phyloP scores from a whole-genome alignment of 2,113 vertebrate genomes.

The Apodemus speciosus region DNA sequence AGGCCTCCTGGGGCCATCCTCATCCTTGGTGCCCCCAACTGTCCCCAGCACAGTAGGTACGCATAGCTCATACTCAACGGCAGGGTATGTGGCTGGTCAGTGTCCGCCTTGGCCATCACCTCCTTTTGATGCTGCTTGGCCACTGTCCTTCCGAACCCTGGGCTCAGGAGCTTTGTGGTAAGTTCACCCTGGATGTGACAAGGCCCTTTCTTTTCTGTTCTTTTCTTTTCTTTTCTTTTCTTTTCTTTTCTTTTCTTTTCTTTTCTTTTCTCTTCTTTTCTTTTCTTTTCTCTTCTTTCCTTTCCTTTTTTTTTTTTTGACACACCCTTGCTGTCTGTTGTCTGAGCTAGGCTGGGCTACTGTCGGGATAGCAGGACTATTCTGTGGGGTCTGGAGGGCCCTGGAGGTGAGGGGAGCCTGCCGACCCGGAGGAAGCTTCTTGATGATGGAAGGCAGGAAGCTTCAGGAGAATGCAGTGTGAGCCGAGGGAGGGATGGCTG shows the following conservation, averaged over 20 bases:
- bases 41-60: conserved; percentile 95
- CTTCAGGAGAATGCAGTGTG: conserved; percentile 83
- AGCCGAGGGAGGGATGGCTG: too few species aligned
- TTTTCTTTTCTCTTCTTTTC: conserved; percentile 59
- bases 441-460: conserved; percentile 76
- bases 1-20: conserved; percentile 92
- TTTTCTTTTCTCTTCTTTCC: conserved; percentile 60
- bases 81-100: background rate
- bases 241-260: background rate
- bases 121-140: background rate
- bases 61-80: conserved; percentile 93
- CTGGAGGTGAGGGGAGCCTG: conserved; percentile 56
- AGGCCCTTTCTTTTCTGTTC: conserved; percentile 15
- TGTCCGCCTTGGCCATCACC: background rate
- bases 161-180: conserved; percentile 81
- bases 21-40: conserved; percentile 95
- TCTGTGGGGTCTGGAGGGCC: background rate
- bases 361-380: conserved; percentile 28
- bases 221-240: too few species aligned
- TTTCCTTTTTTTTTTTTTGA: conserved; percentile 62
- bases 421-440: conserved; percentile 8
- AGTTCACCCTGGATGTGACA: conserved; percentile 94
- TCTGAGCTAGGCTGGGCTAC: conserved; percentile 17
- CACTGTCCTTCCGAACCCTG: too few species aligned
- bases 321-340: conserved; percentile 71